phyloP scores from a whole-genome alignment of 1,140 invertebrate species.

The Homarus americanus region DNA sequence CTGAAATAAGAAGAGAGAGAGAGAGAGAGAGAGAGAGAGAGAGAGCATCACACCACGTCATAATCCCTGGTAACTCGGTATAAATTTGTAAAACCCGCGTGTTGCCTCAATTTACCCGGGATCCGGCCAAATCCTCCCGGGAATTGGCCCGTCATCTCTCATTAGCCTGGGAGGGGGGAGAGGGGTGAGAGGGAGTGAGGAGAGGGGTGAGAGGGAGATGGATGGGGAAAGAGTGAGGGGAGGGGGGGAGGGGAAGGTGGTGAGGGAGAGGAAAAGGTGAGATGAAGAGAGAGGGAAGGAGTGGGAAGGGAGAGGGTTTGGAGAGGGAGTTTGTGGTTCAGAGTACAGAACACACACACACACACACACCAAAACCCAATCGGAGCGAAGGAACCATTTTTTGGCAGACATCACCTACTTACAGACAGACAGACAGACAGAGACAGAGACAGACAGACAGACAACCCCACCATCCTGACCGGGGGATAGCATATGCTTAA shows the following conservation, averaged over 20 bases:
- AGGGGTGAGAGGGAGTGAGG: background rate
- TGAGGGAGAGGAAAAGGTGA: background rate
- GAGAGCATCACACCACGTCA: background rate
- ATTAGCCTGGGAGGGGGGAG: constrained; percentile 9
- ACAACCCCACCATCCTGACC: no score
- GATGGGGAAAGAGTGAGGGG: background rate
- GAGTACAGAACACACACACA: constrained; percentile 10
- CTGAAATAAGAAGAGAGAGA: background rate
- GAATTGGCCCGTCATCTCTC: constrained; percentile 64
- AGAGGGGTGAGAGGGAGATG: background rate
- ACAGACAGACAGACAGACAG: no score
- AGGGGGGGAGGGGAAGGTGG: background rate
- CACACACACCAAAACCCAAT: background rate
- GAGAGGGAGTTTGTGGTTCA: no score
- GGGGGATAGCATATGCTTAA: no score
- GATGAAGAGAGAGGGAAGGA: background rate
- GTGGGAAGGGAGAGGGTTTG: background rate
- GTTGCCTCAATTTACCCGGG: constrained; percentile 50
- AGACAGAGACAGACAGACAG: background rate
- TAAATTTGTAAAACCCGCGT: constrained; percentile 51
- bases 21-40: background rate
- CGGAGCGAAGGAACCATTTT: no score
- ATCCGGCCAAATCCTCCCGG: constrained; percentile 43
- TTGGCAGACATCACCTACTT: no score
- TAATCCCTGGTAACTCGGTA: constrained; percentile 47